These are phyloP conservation scores for Ammodytes marinus DNA, from an alignment of 2,113 vertebrate species.

Conservation along the genomic window DNA sequence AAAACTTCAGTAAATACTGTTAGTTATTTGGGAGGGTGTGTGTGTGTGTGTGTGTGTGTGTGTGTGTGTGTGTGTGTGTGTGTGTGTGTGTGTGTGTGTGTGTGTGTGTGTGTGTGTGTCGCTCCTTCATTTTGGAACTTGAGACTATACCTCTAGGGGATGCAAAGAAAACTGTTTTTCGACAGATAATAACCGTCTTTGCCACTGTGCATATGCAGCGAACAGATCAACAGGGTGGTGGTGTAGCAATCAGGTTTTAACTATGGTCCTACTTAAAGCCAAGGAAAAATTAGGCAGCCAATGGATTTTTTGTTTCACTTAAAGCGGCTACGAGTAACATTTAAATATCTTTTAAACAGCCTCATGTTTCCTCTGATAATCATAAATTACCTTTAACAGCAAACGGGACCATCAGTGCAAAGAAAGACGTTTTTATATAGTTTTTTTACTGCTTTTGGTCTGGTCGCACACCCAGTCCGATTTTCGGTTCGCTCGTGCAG, in stretches of 20 bases:
- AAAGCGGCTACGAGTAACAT: no score
- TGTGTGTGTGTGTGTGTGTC: not conserved
- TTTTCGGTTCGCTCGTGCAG: no score
- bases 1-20: slow-evolving; percentile 21
- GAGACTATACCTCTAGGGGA: slow-evolving; percentile 41
- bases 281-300: slow-evolving; percentile 30
- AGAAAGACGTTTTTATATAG: no score
- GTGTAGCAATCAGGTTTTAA: slow-evolving; percentile 16
- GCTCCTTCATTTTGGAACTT: slow-evolving; percentile 40
- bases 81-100: no score
- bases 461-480: no score
- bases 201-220: slow-evolving; percentile 21
- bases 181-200: slow-evolving; percentile 40
- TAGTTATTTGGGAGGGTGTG: not conserved
- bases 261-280: not conserved
- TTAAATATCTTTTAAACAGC: no score
- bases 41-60: slow-evolving; percentile 20
- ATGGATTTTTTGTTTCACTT: not conserved
- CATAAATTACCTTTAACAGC: no score
- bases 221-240: slow-evolving; percentile 25
- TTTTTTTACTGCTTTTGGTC: no score
- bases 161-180: slow-evolving; percentile 48
- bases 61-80: slow-evolving; percentile 4
- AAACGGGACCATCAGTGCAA: no score
- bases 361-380: no score